Percentiles rank a stretch among this genome's conserved stretches.
Conservation (phyloP, 2,888 invertebrate genomes). For the Plebejus argus region DNA sequence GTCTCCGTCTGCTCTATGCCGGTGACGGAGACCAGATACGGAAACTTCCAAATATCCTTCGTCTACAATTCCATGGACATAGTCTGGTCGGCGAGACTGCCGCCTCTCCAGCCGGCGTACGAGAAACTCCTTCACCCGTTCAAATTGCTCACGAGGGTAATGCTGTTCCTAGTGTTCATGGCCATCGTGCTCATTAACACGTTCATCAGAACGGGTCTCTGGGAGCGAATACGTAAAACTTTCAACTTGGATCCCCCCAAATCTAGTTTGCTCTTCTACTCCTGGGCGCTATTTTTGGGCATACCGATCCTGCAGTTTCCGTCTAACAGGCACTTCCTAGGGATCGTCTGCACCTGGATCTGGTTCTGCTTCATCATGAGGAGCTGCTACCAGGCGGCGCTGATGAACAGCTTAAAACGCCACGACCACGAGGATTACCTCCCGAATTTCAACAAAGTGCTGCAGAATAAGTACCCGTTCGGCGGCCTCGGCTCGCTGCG, state of each 20-base stretch:
- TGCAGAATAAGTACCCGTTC: slow-evolving; percentile 48
- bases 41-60: slow-evolving; percentile 61
- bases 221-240: slow-evolving; percentile 45
- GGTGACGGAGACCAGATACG: slow-evolving; percentile 51
- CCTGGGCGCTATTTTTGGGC: slow-evolving; percentile 58
- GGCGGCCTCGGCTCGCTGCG: slow-evolving; percentile 52
- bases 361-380: slow-evolving; percentile 59
- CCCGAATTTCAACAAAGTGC: slow-evolving; percentile 49
- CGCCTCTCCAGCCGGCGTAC: slow-evolving; percentile 52
- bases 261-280: slow-evolving; percentile 56
- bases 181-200: slow-evolving; percentile 50
- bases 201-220: slow-evolving; percentile 47
- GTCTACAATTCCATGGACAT: slow-evolving; percentile 58
- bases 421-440: slow-evolving; percentile 47
- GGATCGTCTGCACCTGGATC: slow-evolving; percentile 54
- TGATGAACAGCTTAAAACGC: slow-evolving; percentile 55
- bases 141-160: slow-evolving; percentile 48
- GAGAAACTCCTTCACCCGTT: slow-evolving; percentile 59
- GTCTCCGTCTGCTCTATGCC: slow-evolving; percentile 56
- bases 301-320: slow-evolving; percentile 53
- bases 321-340: slow-evolving; percentile 46
- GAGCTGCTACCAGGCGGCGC: slow-evolving; percentile 56
- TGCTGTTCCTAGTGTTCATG: slow-evolving; percentile 51
- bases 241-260: slow-evolving; percentile 49
- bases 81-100: slow-evolving; percentile 56